These are phyloP conservation scores for Laticauda colubrina DNA, from an alignment of 2,113 vertebrate genomes.

Conservation along the genomic window DNA sequence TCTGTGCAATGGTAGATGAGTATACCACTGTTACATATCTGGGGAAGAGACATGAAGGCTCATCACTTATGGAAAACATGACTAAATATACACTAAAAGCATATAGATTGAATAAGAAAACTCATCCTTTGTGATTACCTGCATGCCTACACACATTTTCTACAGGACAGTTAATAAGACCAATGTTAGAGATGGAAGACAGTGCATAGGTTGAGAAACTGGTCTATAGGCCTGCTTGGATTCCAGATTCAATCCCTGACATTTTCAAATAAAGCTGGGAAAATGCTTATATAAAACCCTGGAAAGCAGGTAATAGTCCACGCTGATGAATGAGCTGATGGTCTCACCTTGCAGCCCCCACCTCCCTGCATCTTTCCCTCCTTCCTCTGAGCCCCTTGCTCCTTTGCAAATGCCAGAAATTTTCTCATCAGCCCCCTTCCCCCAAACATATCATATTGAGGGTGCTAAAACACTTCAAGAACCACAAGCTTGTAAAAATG, in stretches of 20 bases:
- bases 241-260: neutral
- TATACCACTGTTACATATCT: slow-evolving; percentile 45
- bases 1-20: slow-evolving; percentile 41
- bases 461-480: too few species aligned
- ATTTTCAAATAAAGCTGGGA: neutral
- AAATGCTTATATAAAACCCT: neutral
- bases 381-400: too few species aligned
- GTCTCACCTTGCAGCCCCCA: too few species aligned
- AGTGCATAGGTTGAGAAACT: neutral
- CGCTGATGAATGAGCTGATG: too few species aligned
- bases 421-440: too few species aligned
- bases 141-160: too few species aligned
- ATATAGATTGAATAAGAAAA: neutral
- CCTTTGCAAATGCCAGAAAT: too few species aligned
- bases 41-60: neutral
- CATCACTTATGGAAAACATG: neutral
- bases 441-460: too few species aligned
- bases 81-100: neutral
- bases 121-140: too few species aligned
- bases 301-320: neutral
- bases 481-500: too few species aligned
- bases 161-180: neutral
- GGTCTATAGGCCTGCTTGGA: neutral
- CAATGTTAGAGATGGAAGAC: neutral
- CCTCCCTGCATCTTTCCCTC: too few species aligned